Conservation (phyloP, 2,888 invertebrate genomes). For the Andrena bucephala region DNA sequence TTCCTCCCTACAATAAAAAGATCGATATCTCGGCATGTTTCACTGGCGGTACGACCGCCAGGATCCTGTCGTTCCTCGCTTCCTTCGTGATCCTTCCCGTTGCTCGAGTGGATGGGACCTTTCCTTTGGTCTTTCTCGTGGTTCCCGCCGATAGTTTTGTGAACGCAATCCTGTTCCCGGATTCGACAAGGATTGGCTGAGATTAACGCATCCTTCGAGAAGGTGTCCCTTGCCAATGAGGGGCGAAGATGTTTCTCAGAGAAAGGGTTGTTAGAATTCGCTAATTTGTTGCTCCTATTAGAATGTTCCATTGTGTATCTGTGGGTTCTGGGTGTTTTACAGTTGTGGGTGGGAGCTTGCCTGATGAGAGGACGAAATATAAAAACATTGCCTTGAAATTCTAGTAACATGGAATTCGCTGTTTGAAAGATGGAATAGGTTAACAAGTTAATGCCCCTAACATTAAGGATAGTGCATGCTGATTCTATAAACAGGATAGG, state of each 20-base stretch:
- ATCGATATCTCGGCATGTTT: constrained; percentile 60
- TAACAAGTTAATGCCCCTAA: no score
- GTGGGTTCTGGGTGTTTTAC: no score
- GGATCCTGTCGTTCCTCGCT: constrained; percentile 57
- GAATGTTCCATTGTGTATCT: no score
- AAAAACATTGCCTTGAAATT: no score
- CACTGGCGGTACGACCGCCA: constrained; percentile 58
- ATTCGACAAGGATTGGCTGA: constrained; percentile 52
- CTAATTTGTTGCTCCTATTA: background rate
- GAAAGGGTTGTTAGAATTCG: background rate
- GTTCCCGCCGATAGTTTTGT: constrained; percentile 22
- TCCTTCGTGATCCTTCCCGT: constrained; percentile 62
- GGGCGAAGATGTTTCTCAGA: background rate
- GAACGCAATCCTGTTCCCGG: constrained; percentile 12
- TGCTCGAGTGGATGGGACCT: constrained; percentile 39
- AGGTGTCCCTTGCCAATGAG: background rate
- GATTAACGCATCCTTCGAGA: constrained; percentile 30
- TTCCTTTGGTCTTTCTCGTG: constrained; percentile 7
- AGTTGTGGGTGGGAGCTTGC: no score
- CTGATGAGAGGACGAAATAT: no score
- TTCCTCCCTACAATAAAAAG: constrained; percentile 46
- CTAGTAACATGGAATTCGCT: no score
- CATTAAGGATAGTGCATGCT: no score
- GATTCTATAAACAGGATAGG: no score
- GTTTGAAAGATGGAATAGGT: no score